Evolutionary conservation across 1,140 invertebrate species (phyloP).

Genomic region (Dendroctonus valens): DNA sequence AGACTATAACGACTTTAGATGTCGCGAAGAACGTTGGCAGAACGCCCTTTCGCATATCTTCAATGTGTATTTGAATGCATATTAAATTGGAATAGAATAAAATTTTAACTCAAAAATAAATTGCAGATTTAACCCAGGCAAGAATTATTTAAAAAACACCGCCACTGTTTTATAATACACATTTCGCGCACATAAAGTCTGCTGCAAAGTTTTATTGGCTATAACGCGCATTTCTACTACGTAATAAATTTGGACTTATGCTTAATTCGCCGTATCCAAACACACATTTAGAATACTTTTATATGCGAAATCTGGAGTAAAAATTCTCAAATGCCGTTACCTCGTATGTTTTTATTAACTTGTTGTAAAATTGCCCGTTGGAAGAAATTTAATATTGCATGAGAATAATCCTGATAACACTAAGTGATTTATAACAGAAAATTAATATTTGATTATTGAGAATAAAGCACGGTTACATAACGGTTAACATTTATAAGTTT

Average conservation of each 20-base stretch:
- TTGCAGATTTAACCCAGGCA: too few relatives aligned
- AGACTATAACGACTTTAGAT: too few relatives aligned
- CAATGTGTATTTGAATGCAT: too few relatives aligned
- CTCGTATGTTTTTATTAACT: conserved; percentile 3
- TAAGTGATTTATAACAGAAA: neutral
- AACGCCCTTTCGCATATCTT: too few relatives aligned
- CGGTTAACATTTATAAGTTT: neutral
- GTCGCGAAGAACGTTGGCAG: too few relatives aligned
- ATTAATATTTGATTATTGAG: neutral
- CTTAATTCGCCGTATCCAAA: conserved; percentile 12
- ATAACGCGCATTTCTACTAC: conserved; percentile 14
- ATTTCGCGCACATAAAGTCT: conserved; percentile 5
- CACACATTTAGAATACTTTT: conserved; percentile 11
- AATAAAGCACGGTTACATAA: neutral
- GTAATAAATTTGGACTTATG: conserved; percentile 13
- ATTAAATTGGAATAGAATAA: too few relatives aligned
- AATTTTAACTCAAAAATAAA: too few relatives aligned
- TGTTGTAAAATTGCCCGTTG: neutral
- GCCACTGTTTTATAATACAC: too few relatives aligned
- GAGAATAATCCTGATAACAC: neutral
- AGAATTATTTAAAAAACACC: too few relatives aligned
- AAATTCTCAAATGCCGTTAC: conserved; percentile 1
- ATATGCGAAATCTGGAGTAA: conserved; percentile 8
- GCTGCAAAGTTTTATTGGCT: conserved; percentile 15
- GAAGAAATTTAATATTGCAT: neutral